Base-by-base conservation (phyloP, 2,888 invertebrate genomes). In the Nesidiocoris tenuis region DNA sequence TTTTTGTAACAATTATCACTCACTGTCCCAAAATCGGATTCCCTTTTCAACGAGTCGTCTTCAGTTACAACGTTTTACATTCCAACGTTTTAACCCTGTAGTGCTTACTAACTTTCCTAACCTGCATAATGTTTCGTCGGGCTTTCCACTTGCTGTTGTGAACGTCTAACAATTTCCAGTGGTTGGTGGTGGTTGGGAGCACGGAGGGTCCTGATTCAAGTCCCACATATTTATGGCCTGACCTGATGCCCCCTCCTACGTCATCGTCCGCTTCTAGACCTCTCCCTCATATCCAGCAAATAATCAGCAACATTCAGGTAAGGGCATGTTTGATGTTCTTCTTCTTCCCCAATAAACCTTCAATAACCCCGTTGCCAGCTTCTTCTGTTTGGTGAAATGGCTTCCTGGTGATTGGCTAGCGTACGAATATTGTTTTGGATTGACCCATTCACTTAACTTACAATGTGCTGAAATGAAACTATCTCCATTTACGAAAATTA, bases 281-380 rank as follows among this genome's bases (percentile, higher is more conserved):
- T 79, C 84, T 90, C 86, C 91, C 91, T 80, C 89, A 90, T 84
- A 88, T 91, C 83, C 88, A 88, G 83, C 87, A 87, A 82, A 86
- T 91, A 81, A 87, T 91, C 82, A 87, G 88, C 82, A 89, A 89
- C 82, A 84, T 91, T 82, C 90, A 91, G 90, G 91, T 91, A 88
- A 90, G 90, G 19, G 59, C 5, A 7, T 16, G 17, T 16, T 17
- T 7, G 7, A 59, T 59, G 7, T 7, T 54, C 54, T 54, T 54
- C 7, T 12, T 12, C 54, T 54, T 54, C 7, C 54, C 54, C 9
- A 54, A 7, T 12, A 54, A 54, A 12, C n/a, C n/a, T n/a, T n/a
- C n/a, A n/a, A n/a, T n/a, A n/a, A n/a, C n/a, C n/a, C n/a, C n/a
- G n/a, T n/a, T n/a, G n/a, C n/a, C n/a, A n/a, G n/a, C n/a, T n/a